phyloP scores from a whole-genome alignment of 2,888 invertebrate genomes.

The Chalcosyrphus nemorum region DNA sequence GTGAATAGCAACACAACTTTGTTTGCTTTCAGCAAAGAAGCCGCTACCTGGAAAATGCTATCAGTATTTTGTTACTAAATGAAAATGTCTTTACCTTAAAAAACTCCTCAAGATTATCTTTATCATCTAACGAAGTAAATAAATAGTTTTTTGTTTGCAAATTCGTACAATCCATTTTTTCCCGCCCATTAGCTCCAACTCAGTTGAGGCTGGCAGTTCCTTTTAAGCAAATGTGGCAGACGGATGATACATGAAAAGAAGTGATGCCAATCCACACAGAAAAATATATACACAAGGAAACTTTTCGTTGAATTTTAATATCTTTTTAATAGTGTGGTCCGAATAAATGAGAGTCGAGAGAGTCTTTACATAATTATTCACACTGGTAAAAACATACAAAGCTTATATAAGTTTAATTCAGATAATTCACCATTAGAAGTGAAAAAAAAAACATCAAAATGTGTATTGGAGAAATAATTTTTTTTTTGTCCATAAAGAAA shows the following conservation, averaged over 20 bases:
- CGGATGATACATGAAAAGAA: background rate
- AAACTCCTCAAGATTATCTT: constrained; percentile 46
- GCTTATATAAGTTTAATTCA: no score
- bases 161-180: constrained; percentile 46
- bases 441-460: no score
- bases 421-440: no score
- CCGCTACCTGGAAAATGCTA: constrained; percentile 37
- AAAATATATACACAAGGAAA: no score
- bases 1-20: constrained; percentile 50
- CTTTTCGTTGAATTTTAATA: no score
- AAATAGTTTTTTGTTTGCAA: constrained; percentile 39
- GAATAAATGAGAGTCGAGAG: no score
- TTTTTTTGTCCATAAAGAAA: no score
- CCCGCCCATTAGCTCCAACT: background rate
- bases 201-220: background rate
- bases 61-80: background rate
- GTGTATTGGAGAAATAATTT: no score
- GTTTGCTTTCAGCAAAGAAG: constrained; percentile 11
- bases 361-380: no score
- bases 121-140: constrained; percentile 16
- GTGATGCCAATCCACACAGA: background rate
- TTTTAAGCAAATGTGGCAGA: background rate
- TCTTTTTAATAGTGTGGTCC: no score
- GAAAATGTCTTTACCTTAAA: constrained; percentile 40
- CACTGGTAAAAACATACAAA: no score